A percentile compares a stretch with the other conserved stretches of the same genome.
phyloP scores from a whole-genome alignment of 2,888 invertebrate genomes.

The Dryocosmus kuriphilus region DNA sequence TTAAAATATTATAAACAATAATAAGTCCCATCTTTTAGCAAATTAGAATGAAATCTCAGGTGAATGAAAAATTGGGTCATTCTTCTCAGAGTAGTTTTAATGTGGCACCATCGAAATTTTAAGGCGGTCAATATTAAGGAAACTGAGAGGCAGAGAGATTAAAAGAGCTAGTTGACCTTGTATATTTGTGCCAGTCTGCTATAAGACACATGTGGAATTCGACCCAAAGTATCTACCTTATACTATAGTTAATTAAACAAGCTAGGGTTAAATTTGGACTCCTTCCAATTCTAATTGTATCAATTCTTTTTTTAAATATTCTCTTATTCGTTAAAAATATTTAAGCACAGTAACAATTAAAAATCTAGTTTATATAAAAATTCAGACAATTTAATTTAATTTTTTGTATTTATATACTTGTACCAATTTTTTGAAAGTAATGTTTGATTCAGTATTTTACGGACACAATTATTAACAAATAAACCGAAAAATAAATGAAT shows the following conservation, averaged over 20 bases:
- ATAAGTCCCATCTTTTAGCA: background rate
- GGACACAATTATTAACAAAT: too few species aligned
- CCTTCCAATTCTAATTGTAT: background rate
- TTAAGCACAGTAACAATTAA: background rate
- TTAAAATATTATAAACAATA: background rate
- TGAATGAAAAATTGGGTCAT: background rate
- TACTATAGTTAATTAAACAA: constrained; percentile 15
- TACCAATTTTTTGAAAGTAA: too few species aligned
- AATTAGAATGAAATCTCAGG: background rate
- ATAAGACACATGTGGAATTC: constrained; percentile 9
- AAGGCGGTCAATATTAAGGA: constrained; percentile 9
- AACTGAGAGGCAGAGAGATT: background rate
- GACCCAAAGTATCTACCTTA: background rate
- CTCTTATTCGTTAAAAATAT: background rate
- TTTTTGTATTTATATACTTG: background rate
- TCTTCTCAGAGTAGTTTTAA: background rate
- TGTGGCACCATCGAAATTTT: constrained; percentile 2
- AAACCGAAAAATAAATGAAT: too few species aligned
- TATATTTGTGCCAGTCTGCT: constrained; percentile 15
- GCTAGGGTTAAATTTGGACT: background rate
- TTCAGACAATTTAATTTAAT: background rate
- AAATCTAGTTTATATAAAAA: background rate
- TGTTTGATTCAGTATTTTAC: too few species aligned
- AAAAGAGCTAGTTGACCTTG: constrained; percentile 34
- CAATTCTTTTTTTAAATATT: background rate